Conservation (phyloP, 2,113 vertebrate genomes). For the Elaphurus davidianus region DNA sequence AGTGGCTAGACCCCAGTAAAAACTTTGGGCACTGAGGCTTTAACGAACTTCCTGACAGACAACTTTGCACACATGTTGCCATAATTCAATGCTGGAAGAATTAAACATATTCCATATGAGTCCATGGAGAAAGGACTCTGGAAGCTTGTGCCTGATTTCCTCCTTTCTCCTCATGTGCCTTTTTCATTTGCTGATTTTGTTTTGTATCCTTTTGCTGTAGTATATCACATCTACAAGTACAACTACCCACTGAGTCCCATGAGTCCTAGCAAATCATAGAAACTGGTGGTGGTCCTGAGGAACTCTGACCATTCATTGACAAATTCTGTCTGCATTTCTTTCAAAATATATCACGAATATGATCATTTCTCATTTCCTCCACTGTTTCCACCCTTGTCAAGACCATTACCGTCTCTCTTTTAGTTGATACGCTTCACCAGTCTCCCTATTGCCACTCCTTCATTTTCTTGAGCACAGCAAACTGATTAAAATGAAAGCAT, state of each 20-base stretch:
- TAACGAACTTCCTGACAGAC: neutral
- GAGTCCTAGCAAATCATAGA: neutral
- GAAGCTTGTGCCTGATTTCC: neutral
- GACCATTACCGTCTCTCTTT: neutral
- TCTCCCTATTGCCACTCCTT: neutral
- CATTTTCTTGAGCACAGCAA: neutral
- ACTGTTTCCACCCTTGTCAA: neutral
- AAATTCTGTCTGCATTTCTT: neutral
- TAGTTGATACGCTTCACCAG: neutral
- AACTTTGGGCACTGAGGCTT: neutral
- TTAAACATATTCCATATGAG: neutral
- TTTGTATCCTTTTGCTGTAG: neutral
- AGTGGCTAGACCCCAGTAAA: neutral
- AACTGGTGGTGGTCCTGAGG: neutral
- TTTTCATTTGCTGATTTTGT: neutral
- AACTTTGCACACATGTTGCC: neutral
- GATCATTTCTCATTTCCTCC: neutral
- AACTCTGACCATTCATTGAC: neutral
- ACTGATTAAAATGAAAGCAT: neutral
- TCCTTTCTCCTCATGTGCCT: neutral
- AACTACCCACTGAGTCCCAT: neutral
- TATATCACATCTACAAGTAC: neutral
- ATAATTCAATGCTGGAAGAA: neutral
- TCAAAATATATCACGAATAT: neutral
- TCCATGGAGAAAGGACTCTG: neutral